Base-by-base conservation (phyloP, 2,888 invertebrate species). In the Scaptomyza tumidula region DNA sequence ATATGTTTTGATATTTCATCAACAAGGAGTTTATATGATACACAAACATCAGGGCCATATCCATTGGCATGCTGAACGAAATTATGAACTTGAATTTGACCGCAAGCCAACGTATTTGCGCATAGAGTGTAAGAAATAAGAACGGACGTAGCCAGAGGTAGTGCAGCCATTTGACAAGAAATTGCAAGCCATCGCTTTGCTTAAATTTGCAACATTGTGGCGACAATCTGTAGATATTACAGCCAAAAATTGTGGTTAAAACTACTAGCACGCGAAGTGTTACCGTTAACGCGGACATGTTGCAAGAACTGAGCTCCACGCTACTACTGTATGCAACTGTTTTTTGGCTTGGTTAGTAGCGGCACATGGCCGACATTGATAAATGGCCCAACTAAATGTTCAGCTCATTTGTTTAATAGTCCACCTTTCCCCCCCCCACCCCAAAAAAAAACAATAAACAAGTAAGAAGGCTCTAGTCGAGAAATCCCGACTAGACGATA, bases 221-320 rank as follows among this genome's bases (percentile, higher is more conserved):
- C 16, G 16, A 5, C 29, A 59, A 69, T 10, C 19, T 55, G 45
- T 57, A 87, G 16, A 87, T 61, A 50, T 87, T 78, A 57, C 73
- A 78, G 6, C 79, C 72, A 11, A 63, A 46, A 13, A 72, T 24
- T 16, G 66, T 67, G 57, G 66, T 14, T 65, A 87, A 33, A 44
- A 56, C 3, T 7, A 50, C 59, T 54, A 82, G 54, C 14, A 73
- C 39, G 35, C 66, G 63, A 43, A 86, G 33, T 45, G 55, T 13
- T 43, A 29, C 54, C 63, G 73, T 78, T 63, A 82, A 63, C 49
- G 44, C 52, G 49, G 86, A 71, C 82, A 85, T 87, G 49, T 52
- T 49, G 46, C 54, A 46, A 50, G 19, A n/a, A 86, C 80, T 83
- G 65, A 71, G 31, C 19, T 1, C 52, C 49, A 27, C 6, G 44